Conservation (phyloP, 2,888 invertebrate species). For the Microctonus hyperodae region DNA sequence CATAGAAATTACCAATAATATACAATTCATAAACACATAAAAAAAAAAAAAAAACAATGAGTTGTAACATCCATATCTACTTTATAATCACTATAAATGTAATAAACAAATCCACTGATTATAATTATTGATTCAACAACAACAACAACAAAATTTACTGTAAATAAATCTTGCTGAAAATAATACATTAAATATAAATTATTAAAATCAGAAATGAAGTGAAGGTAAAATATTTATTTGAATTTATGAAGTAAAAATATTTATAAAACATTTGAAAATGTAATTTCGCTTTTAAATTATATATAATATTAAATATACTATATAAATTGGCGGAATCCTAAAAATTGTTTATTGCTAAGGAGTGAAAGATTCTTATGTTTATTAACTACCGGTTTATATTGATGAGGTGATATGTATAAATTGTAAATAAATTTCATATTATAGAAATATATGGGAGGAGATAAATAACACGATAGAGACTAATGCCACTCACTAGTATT, state of each 20-base stretch:
- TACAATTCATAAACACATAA: neutral
- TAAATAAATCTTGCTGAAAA: neutral
- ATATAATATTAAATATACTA: neutral
- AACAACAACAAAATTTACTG: too few relatives aligned
- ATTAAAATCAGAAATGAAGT: neutral
- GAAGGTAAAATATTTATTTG: neutral
- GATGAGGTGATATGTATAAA: neutral
- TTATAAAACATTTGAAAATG: neutral
- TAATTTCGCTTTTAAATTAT: slow-evolving; percentile 7
- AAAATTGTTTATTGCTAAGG: neutral
- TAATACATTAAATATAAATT: neutral
- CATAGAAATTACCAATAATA: neutral
- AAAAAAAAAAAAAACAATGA: neutral
- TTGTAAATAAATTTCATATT: too few relatives aligned
- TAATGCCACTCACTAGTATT: too few relatives aligned
- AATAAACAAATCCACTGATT: neutral
- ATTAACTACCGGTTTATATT: neutral
- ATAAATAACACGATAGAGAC: too few relatives aligned
- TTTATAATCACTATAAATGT: neutral
- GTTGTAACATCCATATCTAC: neutral
- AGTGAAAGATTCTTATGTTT: neutral
- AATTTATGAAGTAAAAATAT: slow-evolving; percentile 1
- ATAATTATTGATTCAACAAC: neutral
- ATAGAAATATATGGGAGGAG: too few relatives aligned
- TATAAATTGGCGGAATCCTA: neutral